A percentile compares a stretch with the other conserved stretches of the same genome.
Conservation (phyloP, 2,797 vertebrate genomes). For the Etheostoma perlongum region DNA sequence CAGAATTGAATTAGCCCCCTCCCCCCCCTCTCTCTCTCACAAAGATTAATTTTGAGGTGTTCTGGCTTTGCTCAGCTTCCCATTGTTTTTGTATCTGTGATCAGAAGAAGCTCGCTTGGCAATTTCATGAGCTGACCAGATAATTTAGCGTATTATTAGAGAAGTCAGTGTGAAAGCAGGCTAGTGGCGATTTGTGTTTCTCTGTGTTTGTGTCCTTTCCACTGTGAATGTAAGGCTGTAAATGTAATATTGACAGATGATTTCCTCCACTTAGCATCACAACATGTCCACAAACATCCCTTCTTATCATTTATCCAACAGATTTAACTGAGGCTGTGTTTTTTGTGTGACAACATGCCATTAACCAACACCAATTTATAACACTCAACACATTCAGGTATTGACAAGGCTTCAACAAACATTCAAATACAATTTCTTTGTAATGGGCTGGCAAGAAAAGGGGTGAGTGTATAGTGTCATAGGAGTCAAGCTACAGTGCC, state of each 20-base stretch:
- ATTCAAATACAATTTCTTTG: constrained; percentile 55
- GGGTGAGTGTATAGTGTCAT: constrained; percentile 26
- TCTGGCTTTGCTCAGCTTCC: constrained; percentile 73
- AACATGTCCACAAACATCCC: constrained; percentile 34
- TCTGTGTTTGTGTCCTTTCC: not conserved
- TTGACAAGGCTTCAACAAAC: constrained; percentile 54
- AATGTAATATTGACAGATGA: constrained; percentile 1
- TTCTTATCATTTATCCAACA: constrained; percentile 28
- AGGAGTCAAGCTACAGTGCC: constrained; percentile 42
- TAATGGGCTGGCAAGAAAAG: constrained; percentile 57
- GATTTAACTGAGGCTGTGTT: constrained; percentile 17
- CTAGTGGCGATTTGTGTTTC: not conserved
- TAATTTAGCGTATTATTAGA: constrained; percentile 39
- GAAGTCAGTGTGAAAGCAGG: constrained; percentile 25
- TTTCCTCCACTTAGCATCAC: constrained; percentile 29
- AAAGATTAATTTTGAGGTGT: constrained; percentile 67
- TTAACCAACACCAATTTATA: constrained; percentile 26
- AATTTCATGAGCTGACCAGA: constrained; percentile 38
- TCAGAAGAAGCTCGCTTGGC: constrained; percentile 37
- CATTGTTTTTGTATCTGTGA: constrained; percentile 34
- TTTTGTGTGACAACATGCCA: constrained; percentile 36
- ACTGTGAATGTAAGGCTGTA: constrained; percentile 5
- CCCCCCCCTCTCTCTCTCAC: not conserved
- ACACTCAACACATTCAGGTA: constrained; percentile 37
- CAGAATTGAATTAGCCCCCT: constrained; percentile 67